phyloP scores from a whole-genome alignment of 2,797 vertebrate genomes.

The Salarias fasciatus region DNA sequence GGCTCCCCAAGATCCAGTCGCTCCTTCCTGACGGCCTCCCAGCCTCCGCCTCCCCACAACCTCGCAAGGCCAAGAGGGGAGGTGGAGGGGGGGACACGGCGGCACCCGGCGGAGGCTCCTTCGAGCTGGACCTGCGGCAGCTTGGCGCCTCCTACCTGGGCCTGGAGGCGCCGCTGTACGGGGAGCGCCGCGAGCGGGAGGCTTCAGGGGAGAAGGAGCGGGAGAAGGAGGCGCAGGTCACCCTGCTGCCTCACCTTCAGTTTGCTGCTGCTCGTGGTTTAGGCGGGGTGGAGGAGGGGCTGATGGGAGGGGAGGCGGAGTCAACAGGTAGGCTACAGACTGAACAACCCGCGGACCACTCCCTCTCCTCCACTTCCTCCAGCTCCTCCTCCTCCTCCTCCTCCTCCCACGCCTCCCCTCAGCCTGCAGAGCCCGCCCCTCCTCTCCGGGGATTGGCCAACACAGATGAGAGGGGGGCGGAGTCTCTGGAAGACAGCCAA shows the following conservation, averaged over 20 bases:
- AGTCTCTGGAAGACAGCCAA: slow-evolving; percentile 72
- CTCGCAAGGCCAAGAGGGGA: slow-evolving; percentile 56
- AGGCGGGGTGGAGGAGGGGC: slow-evolving; percentile 42
- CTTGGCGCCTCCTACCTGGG: slow-evolving; percentile 68
- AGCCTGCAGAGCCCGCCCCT: slow-evolving; percentile 56
- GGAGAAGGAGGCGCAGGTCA: slow-evolving; percentile 49
- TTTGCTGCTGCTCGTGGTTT: slow-evolving; percentile 53
- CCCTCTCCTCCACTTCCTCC: slow-evolving; percentile 44
- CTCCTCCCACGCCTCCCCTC: slow-evolving; percentile 66
- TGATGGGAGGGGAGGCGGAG: slow-evolving; percentile 35
- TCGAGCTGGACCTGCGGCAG: slow-evolving; percentile 68
- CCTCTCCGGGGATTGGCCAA: slow-evolving; percentile 61
- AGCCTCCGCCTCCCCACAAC: slow-evolving; percentile 35
- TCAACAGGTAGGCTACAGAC: slow-evolving; percentile 55
- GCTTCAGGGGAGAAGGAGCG: slow-evolving; percentile 31
- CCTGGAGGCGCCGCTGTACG: slow-evolving; percentile 53
- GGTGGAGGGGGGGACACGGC: slow-evolving; percentile 27
- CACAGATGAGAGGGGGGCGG: slow-evolving; percentile 56
- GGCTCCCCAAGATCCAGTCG: slow-evolving; percentile 96
- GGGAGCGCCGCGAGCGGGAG: slow-evolving; percentile 48
- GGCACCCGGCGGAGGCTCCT: slow-evolving; percentile 41
- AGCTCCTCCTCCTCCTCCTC: slow-evolving; percentile 56
- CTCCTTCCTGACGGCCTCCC: slow-evolving; percentile 88
- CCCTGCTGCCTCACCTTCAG: slow-evolving; percentile 67
- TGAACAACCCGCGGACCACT: slow-evolving; percentile 53